Base-by-base conservation (phyloP, 2,113 vertebrate species). In the Otis tarda region DNA sequence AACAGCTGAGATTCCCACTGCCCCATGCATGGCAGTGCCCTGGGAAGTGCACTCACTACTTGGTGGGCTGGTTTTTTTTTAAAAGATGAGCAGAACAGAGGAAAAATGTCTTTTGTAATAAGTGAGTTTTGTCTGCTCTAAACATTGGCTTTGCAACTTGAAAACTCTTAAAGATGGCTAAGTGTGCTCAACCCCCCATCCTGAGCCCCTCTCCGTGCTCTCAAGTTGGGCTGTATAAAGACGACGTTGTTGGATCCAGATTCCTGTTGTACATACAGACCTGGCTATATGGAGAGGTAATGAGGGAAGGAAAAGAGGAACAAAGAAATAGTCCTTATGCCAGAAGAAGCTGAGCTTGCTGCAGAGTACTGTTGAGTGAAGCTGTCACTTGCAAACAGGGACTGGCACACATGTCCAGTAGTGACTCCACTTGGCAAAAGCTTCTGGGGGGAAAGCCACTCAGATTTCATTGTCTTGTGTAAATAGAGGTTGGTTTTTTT, bases 401-500 rank as follows among this genome's bases (percentile, higher is more conserved):
- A 89, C 87, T 1, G 0, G 47, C 7, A 2, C 65, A 60, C 9
- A 2, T 2, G 4, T 87, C 82, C 85, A 69, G 85, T 75, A 90
- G 85, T 12, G 8, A 47, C 67, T 95, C 60, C 3, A 0, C 73
- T 94, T 70, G 47, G 70, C 41, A 67, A 80, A 90, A 75, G 50
- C 63, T 92, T 96, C 83, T 53, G 0, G 50, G 67, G 63, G 74
- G 5, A 87, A 73, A 87, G 45, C 94, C 73, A 83, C 82, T 94
- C 75, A 59, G 83, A 89, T 96, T 96, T 95, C 87, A 82, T 61
- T 95, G 90, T 96, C 61, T 82, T 67, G 41, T 96, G 96, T 94
- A 97, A 96, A 96, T 92, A 97, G 86, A 95, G 82, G 69, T 90
- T 49, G 39, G 39, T 13, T 95, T 95, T 95, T 78, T 86, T 95